phyloP scores from a whole-genome alignment of 2,888 invertebrate species.

The Dione vanillae region DNA sequence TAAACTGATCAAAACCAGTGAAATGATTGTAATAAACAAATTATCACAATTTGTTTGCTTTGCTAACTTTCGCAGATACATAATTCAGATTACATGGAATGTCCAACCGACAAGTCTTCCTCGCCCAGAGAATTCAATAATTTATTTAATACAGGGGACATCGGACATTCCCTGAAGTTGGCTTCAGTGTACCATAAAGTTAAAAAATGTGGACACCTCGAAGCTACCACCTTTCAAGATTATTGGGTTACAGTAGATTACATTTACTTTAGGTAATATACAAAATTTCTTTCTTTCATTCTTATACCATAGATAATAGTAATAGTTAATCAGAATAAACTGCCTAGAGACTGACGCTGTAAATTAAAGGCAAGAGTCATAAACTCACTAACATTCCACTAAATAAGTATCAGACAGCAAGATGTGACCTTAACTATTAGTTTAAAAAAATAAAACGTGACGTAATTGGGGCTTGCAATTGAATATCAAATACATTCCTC shows the following conservation, averaged over 20 bases:
- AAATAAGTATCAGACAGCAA: no score
- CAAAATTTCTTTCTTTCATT: neutral
- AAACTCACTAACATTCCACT: no score
- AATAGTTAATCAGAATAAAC: no score
- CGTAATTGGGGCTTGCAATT: no score
- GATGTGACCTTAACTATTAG: no score
- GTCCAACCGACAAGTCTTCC: neutral
- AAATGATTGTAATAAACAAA: neutral
- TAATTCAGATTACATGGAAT: slow-evolving; percentile 59
- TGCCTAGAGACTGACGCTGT: no score
- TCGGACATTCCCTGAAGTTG: slow-evolving; percentile 88
- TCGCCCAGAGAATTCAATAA: slow-evolving; percentile 52
- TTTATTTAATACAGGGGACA: slow-evolving; percentile 84
- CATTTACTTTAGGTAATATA: slow-evolving; percentile 90
- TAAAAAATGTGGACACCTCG: slow-evolving; percentile 68
- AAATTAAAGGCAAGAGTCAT: no score
- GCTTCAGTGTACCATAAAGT: slow-evolving; percentile 87
- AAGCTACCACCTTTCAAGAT: slow-evolving; percentile 91
- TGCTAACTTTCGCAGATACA: slow-evolving; percentile 56
- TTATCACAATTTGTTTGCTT: neutral
- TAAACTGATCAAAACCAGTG: no score
- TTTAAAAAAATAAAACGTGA: no score
- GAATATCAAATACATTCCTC: no score
- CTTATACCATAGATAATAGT: no score
- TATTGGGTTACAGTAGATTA: slow-evolving; percentile 94